A percentile compares a stretch with the other conserved stretches of the same genome.
Evolutionary conservation across 2,888 invertebrate species (phyloP).

Genomic region (Cotesia congregata): DNA sequence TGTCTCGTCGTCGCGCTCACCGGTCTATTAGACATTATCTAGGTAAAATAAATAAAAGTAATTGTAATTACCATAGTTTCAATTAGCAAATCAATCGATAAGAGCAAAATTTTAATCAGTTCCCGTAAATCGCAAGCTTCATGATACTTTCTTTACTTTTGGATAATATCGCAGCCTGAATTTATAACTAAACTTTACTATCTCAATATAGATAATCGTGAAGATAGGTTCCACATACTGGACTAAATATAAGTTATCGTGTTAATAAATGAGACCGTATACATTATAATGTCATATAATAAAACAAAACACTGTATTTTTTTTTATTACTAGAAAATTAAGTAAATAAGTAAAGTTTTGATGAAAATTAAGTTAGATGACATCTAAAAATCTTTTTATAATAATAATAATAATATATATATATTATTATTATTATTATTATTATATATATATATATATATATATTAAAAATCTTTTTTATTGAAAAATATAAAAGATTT

Average conservation of each 20-base stretch:
- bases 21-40: slow-evolving; percentile 75
- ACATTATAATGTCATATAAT: too few relatives aligned
- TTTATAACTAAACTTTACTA: neutral
- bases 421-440: too few relatives aligned
- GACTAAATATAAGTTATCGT: neutral
- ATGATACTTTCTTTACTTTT: neutral
- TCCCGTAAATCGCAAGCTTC: neutral
- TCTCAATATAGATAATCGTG: slow-evolving; percentile 2
- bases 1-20: slow-evolving; percentile 82
- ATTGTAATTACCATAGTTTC: neutral
- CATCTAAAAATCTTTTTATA: too few relatives aligned
- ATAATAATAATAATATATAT: too few relatives aligned
- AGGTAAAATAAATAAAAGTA: slow-evolving; percentile 24
- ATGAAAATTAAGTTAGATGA: too few relatives aligned
- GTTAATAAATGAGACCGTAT: neutral
- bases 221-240: neutral
- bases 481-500: too few relatives aligned
- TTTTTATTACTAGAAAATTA: neutral
- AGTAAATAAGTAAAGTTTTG: too few relatives aligned
- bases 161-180: too few relatives aligned
- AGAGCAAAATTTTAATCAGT: neutral
- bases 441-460: too few relatives aligned
- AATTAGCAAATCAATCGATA: neutral
- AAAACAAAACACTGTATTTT: too few relatives aligned
- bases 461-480: too few relatives aligned